Conservation (phyloP, 2,888 invertebrate species). For the Scaptomyza parva region DNA sequence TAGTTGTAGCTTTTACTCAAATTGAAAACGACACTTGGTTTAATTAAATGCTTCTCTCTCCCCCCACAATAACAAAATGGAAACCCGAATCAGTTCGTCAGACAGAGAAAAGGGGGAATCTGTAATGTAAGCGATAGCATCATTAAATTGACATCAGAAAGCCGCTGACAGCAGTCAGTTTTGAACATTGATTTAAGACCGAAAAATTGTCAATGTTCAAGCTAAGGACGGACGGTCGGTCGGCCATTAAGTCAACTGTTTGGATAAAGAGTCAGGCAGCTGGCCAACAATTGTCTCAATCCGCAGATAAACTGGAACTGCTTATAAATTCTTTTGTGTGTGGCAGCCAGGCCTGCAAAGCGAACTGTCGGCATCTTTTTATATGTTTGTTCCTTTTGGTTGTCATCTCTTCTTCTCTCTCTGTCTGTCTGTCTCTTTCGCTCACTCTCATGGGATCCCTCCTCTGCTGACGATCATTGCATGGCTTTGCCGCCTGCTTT, state of each 20-base stretch:
- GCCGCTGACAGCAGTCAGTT: slow-evolving; percentile 29
- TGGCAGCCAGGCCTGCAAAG: not conserved
- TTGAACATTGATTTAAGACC: slow-evolving; percentile 33
- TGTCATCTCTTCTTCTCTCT: slow-evolving; percentile 13
- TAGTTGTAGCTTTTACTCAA: not conserved
- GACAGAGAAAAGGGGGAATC: no score
- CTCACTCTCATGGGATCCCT: slow-evolving; percentile 5
- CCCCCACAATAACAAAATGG: not conserved
- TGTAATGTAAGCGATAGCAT: slow-evolving; percentile 16
- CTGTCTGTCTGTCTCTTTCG: slow-evolving; percentile 2
- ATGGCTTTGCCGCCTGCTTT: not conserved
- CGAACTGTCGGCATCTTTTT: slow-evolving; percentile 23
- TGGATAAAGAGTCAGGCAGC: slow-evolving; percentile 26
- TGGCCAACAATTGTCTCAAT: slow-evolving; percentile 67
- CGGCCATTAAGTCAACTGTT: slow-evolving; percentile 66
- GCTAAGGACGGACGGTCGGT: slow-evolving; percentile 19
- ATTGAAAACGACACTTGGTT: not conserved
- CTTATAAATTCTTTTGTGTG: slow-evolving; percentile 74
- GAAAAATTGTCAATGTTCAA: slow-evolving; percentile 39
- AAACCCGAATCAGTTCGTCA: not conserved
- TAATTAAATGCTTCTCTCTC: not conserved
- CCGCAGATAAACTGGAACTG: slow-evolving; percentile 69
- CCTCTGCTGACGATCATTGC: slow-evolving; percentile 20
- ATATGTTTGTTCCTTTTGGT: not conserved
- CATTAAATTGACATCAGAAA: slow-evolving; percentile 54